Evolutionary conservation across 2,888 invertebrate genomes (phyloP).

Genomic region (Patella pellucida): DNA sequence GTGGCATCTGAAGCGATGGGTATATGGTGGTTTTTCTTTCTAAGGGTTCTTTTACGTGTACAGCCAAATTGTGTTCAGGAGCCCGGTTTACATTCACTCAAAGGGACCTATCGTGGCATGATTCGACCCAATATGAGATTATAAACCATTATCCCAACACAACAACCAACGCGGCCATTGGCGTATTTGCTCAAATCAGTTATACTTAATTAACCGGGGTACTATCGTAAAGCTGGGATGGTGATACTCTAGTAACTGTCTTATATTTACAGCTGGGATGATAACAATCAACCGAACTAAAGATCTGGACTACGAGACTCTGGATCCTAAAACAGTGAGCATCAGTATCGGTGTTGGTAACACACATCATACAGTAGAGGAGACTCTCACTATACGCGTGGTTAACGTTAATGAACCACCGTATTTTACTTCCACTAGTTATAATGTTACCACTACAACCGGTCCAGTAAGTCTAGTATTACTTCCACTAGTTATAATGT

Average conservation of each 20-base stretch:
- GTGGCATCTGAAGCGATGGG: no score
- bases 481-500: neutral
- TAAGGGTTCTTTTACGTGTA: no score
- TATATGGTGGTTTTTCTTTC: no score
- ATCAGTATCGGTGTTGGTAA: neutral
- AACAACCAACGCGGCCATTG: no score
- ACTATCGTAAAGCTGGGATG: no score
- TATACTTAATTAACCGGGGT: no score
- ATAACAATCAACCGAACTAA: neutral
- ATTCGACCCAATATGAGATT: no score
- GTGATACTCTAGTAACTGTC: neutral
- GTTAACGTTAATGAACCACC: neutral
- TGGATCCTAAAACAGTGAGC: neutral
- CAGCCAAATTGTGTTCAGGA: no score
- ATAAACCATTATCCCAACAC: no score
- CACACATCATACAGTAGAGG: neutral
- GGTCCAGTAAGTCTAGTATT: constrained; percentile 2
- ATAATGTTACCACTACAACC: neutral
- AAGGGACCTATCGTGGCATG: no score
- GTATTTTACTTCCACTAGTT: neutral
- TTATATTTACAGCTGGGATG: neutral
- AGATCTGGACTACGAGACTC: neutral
- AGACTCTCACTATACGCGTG: neutral
- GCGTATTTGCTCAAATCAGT: no score
- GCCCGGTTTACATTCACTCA: no score